Conservation (phyloP, 2,888 invertebrate species). For the Drosophila formosana region DNA sequence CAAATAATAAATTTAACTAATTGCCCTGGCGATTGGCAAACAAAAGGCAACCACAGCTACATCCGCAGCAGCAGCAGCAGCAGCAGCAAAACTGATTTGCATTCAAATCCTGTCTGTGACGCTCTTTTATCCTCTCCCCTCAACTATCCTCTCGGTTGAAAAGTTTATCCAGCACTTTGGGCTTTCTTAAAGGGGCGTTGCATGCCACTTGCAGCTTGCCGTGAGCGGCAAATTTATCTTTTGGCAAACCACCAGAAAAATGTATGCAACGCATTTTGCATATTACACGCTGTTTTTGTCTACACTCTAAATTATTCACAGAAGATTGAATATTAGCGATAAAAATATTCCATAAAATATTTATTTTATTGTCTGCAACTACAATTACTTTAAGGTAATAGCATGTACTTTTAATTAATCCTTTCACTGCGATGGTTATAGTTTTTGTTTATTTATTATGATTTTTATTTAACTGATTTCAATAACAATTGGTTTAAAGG, state of each 20-base stretch:
- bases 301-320: neutral
- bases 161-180: constrained; percentile 27
- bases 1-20: constrained; percentile 82
- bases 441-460: too few species aligned
- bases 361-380: too few species aligned
- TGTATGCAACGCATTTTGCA: constrained; percentile 38
- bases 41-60: constrained; percentile 35
- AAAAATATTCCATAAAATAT: too few species aligned
- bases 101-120: constrained; percentile 33
- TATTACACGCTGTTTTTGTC: neutral
- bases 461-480: too few species aligned
- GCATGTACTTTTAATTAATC: too few species aligned
- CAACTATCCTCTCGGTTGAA: constrained; percentile 7
- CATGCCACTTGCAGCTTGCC: constrained; percentile 35
- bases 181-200: constrained; percentile 44
- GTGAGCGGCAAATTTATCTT: constrained; percentile 17
- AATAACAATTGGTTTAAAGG: too few species aligned
- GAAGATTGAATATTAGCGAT: neutral
- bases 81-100: constrained; percentile 40
- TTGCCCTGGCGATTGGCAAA: constrained; percentile 71
- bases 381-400: too few species aligned
- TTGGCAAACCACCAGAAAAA: constrained; percentile 64
- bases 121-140: neutral
- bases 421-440: too few species aligned
- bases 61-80: constrained; percentile 27